Evolutionary conservation across 1,140 invertebrate species (phyloP), one percentile per base, ranked within the genome.

Genomic region (Caenorhabditis briggsae): DNA sequence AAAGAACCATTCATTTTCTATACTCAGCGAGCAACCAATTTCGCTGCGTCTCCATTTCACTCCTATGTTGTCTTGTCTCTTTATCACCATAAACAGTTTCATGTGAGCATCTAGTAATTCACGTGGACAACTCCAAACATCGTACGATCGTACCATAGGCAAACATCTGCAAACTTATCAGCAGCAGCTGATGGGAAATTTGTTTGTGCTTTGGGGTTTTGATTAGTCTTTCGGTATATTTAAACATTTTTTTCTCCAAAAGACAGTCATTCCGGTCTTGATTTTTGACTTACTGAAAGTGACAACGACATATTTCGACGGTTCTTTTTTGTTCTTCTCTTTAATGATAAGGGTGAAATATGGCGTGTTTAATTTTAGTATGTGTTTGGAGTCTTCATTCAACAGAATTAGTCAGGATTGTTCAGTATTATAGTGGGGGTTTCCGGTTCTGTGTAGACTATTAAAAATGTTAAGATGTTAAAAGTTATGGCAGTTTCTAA

Each of bases 91-190:
- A 78, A 78, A 46, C n/a, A 53, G 70, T 53, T 78, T 50, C 70
- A 78, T 53, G 46, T 78, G 70, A 70, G 33, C 41, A 46, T 3
- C 64, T 46, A 2, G 2, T 5, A 25, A 78, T 78, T 78, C 70
- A 78, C 70, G 70, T 78, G 70, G 53, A 78, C n/a, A 78, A 78
- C 70, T 78, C 70, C 70, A 78, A 78, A 78, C 7, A 78, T 78
- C 70, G 70, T 78, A 78, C 46, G 70, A 78, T 78, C 70, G 70
- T 46, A 78, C 70, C 46, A 78, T 78, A 78, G 70, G 46, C n/a
- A 7, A 70, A 43, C 64, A 18, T 33, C n/a, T 78, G 70, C 46
- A 78, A 78, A 46, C 46, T 78, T 78, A 78, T 78, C 70, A 50
- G 70, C 70, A 53, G 64, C 64, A 43, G 59, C 23, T 70, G 46